Conservation (phyloP, 2,797 vertebrate genomes). For the Micropoecilia bifurca region DNA sequence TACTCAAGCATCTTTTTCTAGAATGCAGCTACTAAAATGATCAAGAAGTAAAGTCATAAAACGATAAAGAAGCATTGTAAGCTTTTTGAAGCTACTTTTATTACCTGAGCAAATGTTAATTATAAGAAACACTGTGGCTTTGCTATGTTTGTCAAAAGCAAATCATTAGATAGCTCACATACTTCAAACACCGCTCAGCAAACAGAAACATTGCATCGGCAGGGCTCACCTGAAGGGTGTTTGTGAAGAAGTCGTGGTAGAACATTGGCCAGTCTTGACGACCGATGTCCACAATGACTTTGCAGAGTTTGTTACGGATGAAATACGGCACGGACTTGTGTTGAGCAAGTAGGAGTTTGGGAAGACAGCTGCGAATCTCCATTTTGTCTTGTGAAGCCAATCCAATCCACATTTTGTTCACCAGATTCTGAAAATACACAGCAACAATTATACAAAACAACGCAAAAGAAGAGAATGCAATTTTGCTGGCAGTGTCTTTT, state of each 20-base stretch:
- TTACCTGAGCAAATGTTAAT: neutral
- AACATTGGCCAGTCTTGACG: conserved; percentile 99
- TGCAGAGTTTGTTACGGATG: conserved; percentile 98
- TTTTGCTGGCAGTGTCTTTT: neutral
- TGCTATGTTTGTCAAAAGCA: neutral
- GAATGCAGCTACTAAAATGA: neutral
- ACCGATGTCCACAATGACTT: conserved; percentile 98
- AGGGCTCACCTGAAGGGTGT: conserved; percentile 91
- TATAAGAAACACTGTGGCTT: conserved; percentile 6
- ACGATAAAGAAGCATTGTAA: neutral
- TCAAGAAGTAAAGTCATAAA: neutral
- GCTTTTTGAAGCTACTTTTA: neutral
- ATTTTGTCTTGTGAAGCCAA: conserved; percentile 96
- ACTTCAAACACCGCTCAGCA: neutral
- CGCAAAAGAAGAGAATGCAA: neutral
- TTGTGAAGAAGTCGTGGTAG: conserved; percentile 98
- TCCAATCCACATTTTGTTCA: conserved; percentile 99
- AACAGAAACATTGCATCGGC: neutral
- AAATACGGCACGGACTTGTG: conserved; percentile 97
- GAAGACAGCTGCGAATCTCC: conserved; percentile 96
- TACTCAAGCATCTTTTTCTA: neutral
- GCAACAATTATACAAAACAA: neutral
- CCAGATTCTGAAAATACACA: conserved; percentile 86
- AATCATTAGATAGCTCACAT: neutral
- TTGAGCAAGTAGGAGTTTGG: conserved; percentile 94